These are phyloP conservation scores for Dallia pectoralis DNA, from an alignment of 2,797 vertebrate species.

Conservation along the genomic window DNA sequence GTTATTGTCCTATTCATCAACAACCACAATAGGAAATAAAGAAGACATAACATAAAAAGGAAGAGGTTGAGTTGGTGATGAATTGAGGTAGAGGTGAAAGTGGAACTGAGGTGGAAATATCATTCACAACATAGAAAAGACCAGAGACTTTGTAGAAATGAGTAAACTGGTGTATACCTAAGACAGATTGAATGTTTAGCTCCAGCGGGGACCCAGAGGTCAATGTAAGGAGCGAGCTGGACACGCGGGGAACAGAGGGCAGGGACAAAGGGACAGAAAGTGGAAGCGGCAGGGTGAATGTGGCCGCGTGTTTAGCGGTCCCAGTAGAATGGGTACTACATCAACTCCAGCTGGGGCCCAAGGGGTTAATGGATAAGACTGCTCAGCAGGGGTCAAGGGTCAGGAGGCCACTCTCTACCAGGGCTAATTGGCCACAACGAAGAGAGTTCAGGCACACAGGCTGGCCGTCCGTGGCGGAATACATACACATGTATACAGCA, in stretches of 20 bases:
- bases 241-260: conserved; percentile 79
- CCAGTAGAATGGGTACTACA: conserved; percentile 89
- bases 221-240: conserved; percentile 82
- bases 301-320: conserved; percentile 83
- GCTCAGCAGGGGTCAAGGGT: conserved; percentile 93
- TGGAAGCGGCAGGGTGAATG: conserved; percentile 83
- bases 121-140: neutral
- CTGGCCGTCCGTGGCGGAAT: conserved; percentile 51
- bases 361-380: conserved; percentile 87
- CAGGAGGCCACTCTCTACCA: conserved; percentile 81
- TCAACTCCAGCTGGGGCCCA: conserved; percentile 89
- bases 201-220: conserved; percentile 71
- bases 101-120: neutral
- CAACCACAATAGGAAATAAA: neutral
- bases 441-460: conserved; percentile 60
- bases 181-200: conserved; percentile 29
- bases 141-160: neutral
- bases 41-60: neutral
- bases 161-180: conserved; percentile 6
- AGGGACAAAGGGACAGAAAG: conserved; percentile 86
- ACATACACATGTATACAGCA: conserved; percentile 67
- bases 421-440: conserved; percentile 89
- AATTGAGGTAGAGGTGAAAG: neutral
- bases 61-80: neutral
- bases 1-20: neutral